Evolutionary conservation across 2,888 invertebrate genomes (phyloP).

Genomic region (Ditula angustiorana): DNA sequence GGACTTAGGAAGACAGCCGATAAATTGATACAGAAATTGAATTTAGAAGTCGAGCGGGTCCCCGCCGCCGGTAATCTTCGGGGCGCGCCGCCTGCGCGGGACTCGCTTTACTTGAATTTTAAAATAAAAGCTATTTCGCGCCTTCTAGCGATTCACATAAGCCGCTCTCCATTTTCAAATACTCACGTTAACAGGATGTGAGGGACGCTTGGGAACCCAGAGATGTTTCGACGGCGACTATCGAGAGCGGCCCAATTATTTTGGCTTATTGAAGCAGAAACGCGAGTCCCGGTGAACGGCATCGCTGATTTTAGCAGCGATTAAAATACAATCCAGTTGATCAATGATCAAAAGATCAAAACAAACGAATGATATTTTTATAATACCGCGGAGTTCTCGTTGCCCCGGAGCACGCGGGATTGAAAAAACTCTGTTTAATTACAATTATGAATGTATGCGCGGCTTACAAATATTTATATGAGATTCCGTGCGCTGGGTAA

Average conservation of each 20-base stretch:
- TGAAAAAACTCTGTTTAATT: constrained; percentile 8
- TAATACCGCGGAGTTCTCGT: background rate
- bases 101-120: background rate
- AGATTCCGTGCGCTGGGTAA: background rate
- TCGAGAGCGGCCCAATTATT: constrained; percentile 9
- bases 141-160: background rate
- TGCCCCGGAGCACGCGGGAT: background rate
- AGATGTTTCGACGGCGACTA: background rate
- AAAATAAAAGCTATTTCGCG: background rate
- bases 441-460: background rate
- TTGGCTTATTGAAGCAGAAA: constrained; percentile 20
- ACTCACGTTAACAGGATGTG: background rate
- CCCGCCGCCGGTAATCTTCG: constrained; percentile 2
- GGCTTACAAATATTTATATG: constrained; percentile 1
- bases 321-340: constrained; percentile 12
- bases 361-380: constrained; percentile 1
- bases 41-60: constrained; percentile 18
- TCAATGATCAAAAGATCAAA: constrained; percentile 11
- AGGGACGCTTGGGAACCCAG: background rate
- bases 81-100: background rate
- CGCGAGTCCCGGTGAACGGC: background rate
- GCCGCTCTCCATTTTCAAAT: background rate
- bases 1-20: constrained; percentile 13
- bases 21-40: constrained; percentile 33
- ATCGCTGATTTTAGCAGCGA: background rate